Evolutionary conservation across 2,113 vertebrate species (phyloP).

Genomic region (Willisornis vidua): DNA sequence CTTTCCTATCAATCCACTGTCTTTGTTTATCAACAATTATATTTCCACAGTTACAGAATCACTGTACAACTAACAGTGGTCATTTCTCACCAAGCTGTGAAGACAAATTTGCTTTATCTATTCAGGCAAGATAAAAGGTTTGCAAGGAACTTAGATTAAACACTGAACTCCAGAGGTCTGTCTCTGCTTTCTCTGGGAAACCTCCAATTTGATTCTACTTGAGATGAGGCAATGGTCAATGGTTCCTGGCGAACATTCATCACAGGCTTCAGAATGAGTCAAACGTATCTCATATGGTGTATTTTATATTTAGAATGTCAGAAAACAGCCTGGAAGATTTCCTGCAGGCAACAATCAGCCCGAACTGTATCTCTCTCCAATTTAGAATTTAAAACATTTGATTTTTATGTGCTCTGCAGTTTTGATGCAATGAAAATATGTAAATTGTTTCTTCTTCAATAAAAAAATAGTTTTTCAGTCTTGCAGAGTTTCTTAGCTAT

Average conservation of each 20-base stretch:
- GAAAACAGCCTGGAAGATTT: slow-evolving; percentile 34
- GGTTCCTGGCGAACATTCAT: not conserved
- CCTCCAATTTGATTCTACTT: not conserved
- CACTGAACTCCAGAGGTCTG: not conserved
- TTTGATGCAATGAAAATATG: not conserved
- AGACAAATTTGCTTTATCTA: not conserved
- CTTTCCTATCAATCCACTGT: not conserved
- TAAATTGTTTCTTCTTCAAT: not conserved
- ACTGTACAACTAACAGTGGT: not conserved
- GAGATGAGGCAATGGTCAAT: not conserved
- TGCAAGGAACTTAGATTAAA: slow-evolving; percentile 16
- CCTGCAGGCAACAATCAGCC: slow-evolving; percentile 13
- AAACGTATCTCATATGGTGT: not conserved
- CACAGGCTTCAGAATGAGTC: slow-evolving; percentile 11
- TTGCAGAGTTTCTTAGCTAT: not conserved
- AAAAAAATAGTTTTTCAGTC: not conserved
- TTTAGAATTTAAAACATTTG: slow-evolving; percentile 14
- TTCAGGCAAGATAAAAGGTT: slow-evolving; percentile 12
- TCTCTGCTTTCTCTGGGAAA: slow-evolving; percentile 1
- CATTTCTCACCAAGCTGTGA: not conserved
- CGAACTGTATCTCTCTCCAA: not conserved
- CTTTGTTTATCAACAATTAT: not conserved
- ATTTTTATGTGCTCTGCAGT: not conserved
- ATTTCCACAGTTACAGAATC: not conserved
- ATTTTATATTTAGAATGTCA: slow-evolving; percentile 33